Conservation (phyloP, 2,113 vertebrate species). For the Elephantulus edwardii region DNA sequence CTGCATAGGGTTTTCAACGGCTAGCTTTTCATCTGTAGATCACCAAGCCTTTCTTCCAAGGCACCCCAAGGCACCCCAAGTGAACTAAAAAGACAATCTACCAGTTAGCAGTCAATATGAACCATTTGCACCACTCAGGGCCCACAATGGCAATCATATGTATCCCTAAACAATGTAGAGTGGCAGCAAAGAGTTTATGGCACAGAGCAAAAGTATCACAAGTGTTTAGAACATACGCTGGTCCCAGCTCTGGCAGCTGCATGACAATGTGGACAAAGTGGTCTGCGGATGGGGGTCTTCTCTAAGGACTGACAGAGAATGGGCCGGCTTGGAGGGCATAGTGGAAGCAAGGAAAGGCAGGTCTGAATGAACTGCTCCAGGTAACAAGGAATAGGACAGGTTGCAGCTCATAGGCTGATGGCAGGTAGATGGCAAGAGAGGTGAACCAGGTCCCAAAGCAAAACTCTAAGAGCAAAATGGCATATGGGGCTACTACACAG, state of each 20-base stretch:
- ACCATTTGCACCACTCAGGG: background rate
- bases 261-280: too few species aligned
- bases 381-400: background rate
- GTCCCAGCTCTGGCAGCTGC: background rate
- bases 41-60: background rate
- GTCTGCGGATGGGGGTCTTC: fast-evolving
- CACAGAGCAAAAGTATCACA: background rate
- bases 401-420: background rate
- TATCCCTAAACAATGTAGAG: background rate
- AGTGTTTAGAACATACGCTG: fast-evolving
- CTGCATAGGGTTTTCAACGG: background rate
- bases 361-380: background rate
- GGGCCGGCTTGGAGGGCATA: background rate
- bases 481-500: background rate
- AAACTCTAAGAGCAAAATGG: background rate
- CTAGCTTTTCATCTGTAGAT: background rate
- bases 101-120: background rate
- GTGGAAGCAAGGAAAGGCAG: background rate
- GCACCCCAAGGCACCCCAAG: too few species aligned
- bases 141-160: background rate
- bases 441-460: background rate
- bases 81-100: background rate
- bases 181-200: background rate
- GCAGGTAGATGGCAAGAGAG: background rate
- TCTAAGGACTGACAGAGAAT: background rate